Conservation (phyloP, 2,113 vertebrate genomes). For the Oryctolagus cuniculus region DNA sequence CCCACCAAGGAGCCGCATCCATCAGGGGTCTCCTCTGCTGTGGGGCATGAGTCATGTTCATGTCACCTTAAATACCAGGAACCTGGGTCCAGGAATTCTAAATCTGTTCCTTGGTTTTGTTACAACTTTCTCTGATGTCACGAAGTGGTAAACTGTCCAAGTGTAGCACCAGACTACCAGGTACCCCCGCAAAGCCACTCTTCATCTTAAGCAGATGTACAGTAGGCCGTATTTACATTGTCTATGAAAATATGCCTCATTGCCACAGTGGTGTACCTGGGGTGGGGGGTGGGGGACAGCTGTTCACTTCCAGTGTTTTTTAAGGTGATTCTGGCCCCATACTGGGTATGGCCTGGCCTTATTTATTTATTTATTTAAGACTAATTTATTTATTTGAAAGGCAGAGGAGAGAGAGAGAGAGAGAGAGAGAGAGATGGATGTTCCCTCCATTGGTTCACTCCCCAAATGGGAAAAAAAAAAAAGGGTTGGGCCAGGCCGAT, state of each 20-base stretch:
- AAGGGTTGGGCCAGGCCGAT: too few species aligned
- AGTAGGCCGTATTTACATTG: background rate
- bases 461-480: too few species aligned
- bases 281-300: too few species aligned
- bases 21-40: fast-evolving
- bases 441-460: too few species aligned
- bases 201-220: background rate
- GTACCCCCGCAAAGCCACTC: background rate
- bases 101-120: background rate
- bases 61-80: background rate
- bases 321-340: fast-evolving
- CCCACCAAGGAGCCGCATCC: background rate
- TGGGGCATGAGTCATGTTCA: fast-evolving
- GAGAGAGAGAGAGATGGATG: too few species aligned
- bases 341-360: background rate
- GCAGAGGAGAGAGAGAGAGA: too few species aligned
- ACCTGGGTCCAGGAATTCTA: background rate
- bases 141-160: background rate
- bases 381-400: too few species aligned
- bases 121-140: background rate
- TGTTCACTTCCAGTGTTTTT: background rate
- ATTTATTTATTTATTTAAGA: too few species aligned
- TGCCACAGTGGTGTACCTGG: background rate
- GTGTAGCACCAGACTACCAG: background rate
- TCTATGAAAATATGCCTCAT: background rate